Percentiles rank a stretch among this genome's conserved stretches.
Evolutionary conservation across 2,888 invertebrate genomes (phyloP).

Genomic region (Brachyptera risi): DNA sequence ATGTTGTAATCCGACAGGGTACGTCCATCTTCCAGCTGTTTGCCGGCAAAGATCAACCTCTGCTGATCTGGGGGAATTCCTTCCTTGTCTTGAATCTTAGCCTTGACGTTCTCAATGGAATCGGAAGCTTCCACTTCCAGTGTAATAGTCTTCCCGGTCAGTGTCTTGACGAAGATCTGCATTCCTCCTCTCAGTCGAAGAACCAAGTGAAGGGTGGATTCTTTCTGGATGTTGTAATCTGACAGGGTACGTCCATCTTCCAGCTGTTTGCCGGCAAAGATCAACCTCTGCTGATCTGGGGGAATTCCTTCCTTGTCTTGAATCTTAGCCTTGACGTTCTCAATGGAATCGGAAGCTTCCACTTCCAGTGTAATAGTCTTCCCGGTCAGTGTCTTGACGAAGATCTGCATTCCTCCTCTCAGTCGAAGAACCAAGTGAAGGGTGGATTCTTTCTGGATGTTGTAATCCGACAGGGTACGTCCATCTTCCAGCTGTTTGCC

Average conservation of each 20-base stretch:
- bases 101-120: conserved; percentile 52
- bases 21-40: conserved; percentile 48
- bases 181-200: conserved; percentile 55
- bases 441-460: conserved; percentile 76
- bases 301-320: conserved; percentile 47
- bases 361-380: conserved; percentile 51
- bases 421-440: conserved; percentile 54
- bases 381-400: conserved; percentile 47
- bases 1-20: conserved; percentile 55
- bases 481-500: conserved; percentile 59
- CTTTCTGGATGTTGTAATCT: conserved; percentile 56
- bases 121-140: conserved; percentile 51
- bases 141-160: conserved; percentile 52
- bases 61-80: conserved; percentile 53
- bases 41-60: conserved; percentile 44
- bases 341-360: conserved; percentile 52
- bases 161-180: conserved; percentile 58
- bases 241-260: conserved; percentile 55
- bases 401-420: conserved; percentile 56
- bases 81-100: conserved; percentile 49
- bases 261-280: conserved; percentile 56
- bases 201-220: conserved; percentile 49
- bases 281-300: conserved; percentile 49
- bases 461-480: conserved; percentile 76
- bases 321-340: conserved; percentile 50